A percentile compares a stretch with the other conserved stretches of the same genome.
phyloP scores from a whole-genome alignment of 2,113 vertebrate genomes.

The Promerops cafer region DNA sequence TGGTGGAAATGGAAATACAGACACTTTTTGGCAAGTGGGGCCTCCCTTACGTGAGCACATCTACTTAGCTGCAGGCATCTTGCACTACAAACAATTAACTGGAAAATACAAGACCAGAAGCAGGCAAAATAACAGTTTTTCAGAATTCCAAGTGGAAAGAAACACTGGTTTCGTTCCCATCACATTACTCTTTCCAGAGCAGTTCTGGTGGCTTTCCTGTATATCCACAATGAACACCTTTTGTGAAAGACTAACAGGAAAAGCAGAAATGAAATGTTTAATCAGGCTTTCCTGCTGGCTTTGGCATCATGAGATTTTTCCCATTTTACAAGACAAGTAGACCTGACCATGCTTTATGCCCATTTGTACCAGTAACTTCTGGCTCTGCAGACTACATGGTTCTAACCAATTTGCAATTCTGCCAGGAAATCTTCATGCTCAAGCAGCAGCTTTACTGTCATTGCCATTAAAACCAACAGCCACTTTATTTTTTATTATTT shows the following conservation, averaged over 20 bases:
- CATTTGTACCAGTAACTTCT: neutral
- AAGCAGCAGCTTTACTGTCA: neutral
- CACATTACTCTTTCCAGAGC: neutral
- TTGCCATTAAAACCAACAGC: neutral
- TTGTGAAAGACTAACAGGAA: neutral
- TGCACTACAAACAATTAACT: neutral
- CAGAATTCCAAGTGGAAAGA: neutral
- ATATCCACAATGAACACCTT: neutral
- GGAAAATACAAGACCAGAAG: neutral
- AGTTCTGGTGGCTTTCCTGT: neutral
- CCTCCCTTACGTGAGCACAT: neutral
- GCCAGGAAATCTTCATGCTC: neutral
- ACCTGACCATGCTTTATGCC: neutral
- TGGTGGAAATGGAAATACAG: neutral
- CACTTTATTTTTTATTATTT: neutral
- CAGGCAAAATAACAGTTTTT: neutral
- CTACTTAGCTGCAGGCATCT: neutral
- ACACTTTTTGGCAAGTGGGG: neutral
- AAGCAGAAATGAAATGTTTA: neutral
- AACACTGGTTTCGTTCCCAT: neutral
- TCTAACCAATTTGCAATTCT: neutral
- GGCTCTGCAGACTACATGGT: neutral
- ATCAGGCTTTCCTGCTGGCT: neutral
- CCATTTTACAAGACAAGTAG: neutral
- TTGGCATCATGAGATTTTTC: neutral